A percentile compares a stretch with the other conserved stretches of the same genome.
Evolutionary conservation across 1,140 invertebrate species (phyloP).

Genomic region (Cherax destructor): DNA sequence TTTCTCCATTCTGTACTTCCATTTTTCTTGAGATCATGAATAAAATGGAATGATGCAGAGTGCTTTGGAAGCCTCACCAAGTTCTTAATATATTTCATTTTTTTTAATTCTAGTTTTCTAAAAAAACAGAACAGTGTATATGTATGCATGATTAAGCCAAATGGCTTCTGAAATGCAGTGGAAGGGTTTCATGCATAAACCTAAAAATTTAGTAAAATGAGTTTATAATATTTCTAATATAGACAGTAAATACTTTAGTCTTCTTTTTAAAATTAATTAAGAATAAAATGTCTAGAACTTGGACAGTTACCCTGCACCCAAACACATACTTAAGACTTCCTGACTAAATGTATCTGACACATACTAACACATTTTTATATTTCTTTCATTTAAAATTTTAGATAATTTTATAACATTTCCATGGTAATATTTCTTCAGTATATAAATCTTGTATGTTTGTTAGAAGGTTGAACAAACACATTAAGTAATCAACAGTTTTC

Average conservation of each 20-base stretch:
- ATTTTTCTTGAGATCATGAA: neutral
- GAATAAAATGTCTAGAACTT: neutral
- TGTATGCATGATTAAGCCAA: neutral
- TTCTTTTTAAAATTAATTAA: neutral
- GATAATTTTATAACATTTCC: neutral
- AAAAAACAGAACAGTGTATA: neutral
- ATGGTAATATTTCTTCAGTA: neutral
- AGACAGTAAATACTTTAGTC: neutral
- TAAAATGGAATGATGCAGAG: constrained; percentile 1
- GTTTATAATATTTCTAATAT: neutral
- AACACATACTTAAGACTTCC: neutral
- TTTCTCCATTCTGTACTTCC: neutral
- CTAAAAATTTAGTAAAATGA: neutral
- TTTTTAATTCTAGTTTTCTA: neutral
- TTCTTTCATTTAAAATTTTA: neutral
- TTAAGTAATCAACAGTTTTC: neutral
- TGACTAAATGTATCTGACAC: neutral
- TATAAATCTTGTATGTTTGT: neutral
- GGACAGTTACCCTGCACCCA: neutral
- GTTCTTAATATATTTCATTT: neutral
- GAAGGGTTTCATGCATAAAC: neutral
- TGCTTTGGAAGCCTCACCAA: neutral
- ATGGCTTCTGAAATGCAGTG: too few species aligned
- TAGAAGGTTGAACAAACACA: too few species aligned
- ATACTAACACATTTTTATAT: neutral